These are phyloP conservation scores for Anoncus sp. DNA, from an alignment of 2,888 invertebrate species.

Conservation along the genomic window DNA sequence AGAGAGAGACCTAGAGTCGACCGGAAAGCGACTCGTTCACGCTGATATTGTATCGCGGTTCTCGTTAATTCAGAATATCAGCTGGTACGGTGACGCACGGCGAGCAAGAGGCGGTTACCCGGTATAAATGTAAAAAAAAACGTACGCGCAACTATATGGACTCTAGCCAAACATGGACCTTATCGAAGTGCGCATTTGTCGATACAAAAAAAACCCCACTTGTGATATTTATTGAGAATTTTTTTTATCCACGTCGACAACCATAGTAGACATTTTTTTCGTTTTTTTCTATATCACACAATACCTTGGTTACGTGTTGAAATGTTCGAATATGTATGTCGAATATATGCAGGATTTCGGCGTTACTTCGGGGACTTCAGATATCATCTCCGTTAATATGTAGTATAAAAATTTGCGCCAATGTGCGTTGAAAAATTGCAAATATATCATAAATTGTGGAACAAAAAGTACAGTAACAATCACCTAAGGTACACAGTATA, in stretches of 20 bases:
- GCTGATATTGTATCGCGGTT: conserved; percentile 59
- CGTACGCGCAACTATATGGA: background rate
- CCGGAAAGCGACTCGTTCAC: conserved; percentile 53
- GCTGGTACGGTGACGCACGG: conserved; percentile 49
- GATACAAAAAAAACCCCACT: background rate
- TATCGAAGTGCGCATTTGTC: background rate
- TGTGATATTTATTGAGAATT: background rate
- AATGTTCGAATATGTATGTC: no score
- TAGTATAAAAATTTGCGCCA: no score
- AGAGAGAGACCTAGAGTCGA: conserved; percentile 35
- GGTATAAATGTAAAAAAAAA: background rate
- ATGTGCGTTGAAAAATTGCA: no score
- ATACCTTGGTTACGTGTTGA: no score
- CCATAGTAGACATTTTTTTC: no score
- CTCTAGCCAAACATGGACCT: background rate
- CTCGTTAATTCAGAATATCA: conserved; percentile 32
- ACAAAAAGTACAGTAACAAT: no score
- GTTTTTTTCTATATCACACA: no score
- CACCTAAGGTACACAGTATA: no score
- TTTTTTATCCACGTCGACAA: background rate
- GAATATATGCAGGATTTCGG: no score
- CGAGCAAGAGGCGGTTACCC: conserved; percentile 48
- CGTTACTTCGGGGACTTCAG: no score
- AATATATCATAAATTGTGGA: no score
- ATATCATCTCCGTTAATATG: no score